Conservation (phyloP, 2,888 invertebrate genomes). For the Drosophila gaucha region DNA sequence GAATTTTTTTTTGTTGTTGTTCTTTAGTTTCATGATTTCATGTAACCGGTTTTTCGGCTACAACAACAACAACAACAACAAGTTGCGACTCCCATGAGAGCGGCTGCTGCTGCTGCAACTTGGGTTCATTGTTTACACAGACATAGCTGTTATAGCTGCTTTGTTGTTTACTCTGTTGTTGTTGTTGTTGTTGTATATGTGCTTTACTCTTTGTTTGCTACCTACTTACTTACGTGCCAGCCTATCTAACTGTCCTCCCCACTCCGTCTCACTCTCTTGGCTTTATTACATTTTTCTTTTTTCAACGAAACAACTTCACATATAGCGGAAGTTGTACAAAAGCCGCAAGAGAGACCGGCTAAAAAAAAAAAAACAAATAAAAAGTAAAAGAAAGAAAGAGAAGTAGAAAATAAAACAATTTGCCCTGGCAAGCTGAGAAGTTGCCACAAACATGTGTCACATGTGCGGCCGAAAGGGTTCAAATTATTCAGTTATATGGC, state of each 20-base stretch:
- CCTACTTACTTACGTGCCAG: slow-evolving; percentile 35
- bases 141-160: slow-evolving; percentile 30
- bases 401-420: slow-evolving; percentile 8
- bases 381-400: slow-evolving; percentile 3
- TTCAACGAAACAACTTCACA: slow-evolving; percentile 62
- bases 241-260: slow-evolving; percentile 11
- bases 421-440: slow-evolving; percentile 29
- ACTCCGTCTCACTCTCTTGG: slow-evolving; percentile 33
- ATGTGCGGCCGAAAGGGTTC: slow-evolving; percentile 12
- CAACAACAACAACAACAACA: slow-evolving; percentile 44
- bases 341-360: slow-evolving; percentile 69
- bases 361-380: slow-evolving; percentile 28
- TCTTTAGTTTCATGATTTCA: slow-evolving; percentile 65
- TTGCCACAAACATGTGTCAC: slow-evolving; percentile 45
- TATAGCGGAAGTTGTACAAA: slow-evolving; percentile 76
- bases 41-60: slow-evolving; percentile 66
- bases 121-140: slow-evolving; percentile 62
- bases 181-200: slow-evolving; percentile 21
- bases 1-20: slow-evolving; percentile 45
- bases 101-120: slow-evolving; percentile 45
- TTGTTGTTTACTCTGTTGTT: slow-evolving; percentile 21
- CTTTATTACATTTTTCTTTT: slow-evolving; percentile 68
- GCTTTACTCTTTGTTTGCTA: slow-evolving; percentile 53
- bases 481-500: slow-evolving; percentile 20
- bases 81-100: slow-evolving; percentile 70